phyloP scores from a whole-genome alignment of 2,113 vertebrate species.

The Lipotes vexillifer region DNA sequence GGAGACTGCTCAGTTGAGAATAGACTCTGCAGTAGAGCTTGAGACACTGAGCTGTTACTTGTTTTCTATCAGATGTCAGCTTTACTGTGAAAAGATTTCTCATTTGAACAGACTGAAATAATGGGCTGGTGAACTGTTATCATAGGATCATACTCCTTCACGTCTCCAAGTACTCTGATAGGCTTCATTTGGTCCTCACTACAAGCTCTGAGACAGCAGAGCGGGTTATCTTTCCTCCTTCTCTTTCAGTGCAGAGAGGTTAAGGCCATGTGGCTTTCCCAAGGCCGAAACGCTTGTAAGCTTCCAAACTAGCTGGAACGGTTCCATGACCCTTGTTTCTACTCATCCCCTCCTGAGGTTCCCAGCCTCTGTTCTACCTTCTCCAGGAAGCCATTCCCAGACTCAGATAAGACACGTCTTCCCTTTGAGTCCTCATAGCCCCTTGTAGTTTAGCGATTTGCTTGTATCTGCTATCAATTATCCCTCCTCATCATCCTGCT shows the following conservation, averaged over 20 bases:
- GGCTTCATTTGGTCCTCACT: neutral
- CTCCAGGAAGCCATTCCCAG: neutral
- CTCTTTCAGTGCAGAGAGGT: neutral
- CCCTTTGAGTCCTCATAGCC: neutral
- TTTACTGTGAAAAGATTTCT: neutral
- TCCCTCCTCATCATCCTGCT: neutral
- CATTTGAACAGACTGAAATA: neutral
- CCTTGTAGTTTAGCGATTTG: neutral
- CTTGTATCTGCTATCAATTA: neutral
- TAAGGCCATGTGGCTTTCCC: neutral
- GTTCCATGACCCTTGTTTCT: neutral
- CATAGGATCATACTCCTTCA: neutral
- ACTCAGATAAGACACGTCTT: neutral
- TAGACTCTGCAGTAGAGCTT: neutral
- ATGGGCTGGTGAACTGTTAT: neutral
- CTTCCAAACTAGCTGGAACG: neutral
- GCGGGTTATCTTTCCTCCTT: neutral
- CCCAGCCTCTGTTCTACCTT: neutral
- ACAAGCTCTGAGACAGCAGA: neutral
- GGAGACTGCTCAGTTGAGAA: neutral
- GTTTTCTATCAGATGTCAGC: neutral
- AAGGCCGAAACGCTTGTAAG: neutral
- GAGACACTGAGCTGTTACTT: neutral
- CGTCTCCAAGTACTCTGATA: neutral
- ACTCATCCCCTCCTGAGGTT: neutral